These are phyloP conservation scores for Sericinus montela DNA, from an alignment of 2,888 invertebrate genomes.

Conservation along the genomic window DNA sequence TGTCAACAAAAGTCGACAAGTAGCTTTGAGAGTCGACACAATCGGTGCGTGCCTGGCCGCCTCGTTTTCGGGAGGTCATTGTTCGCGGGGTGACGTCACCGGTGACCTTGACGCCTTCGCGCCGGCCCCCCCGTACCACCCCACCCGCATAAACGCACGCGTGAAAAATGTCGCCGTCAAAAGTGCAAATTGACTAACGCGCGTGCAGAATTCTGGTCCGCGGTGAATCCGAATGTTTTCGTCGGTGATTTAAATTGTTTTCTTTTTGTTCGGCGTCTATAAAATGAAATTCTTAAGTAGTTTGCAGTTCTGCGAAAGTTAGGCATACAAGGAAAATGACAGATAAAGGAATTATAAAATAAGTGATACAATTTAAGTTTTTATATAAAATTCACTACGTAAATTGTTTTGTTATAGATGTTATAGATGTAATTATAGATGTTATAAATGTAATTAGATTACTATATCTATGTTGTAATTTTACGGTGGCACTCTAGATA, in stretches of 20 bases:
- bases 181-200: slow-evolving; percentile 23
- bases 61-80: slow-evolving; percentile 68
- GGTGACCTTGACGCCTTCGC: slow-evolving; percentile 72
- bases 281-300: no score
- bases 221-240: background rate
- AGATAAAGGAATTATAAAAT: no score
- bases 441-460: no score
- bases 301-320: no score
- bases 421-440: no score
- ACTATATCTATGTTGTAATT: background rate
- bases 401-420: no score
- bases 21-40: slow-evolving; percentile 22
- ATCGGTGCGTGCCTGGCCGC: slow-evolving; percentile 34
- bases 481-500: background rate
- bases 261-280: no score
- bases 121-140: slow-evolving; percentile 29
- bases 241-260: no score
- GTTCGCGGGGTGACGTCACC: slow-evolving; percentile 67
- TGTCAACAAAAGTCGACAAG: slow-evolving; percentile 15
- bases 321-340: no score
- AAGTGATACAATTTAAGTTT: no score
- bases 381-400: no score
- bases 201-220: background rate
- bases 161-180: slow-evolving; percentile 50
- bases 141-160: slow-evolving; percentile 39